phyloP scores from a whole-genome alignment of 2,797 vertebrate genomes.

The Nasua narica region DNA sequence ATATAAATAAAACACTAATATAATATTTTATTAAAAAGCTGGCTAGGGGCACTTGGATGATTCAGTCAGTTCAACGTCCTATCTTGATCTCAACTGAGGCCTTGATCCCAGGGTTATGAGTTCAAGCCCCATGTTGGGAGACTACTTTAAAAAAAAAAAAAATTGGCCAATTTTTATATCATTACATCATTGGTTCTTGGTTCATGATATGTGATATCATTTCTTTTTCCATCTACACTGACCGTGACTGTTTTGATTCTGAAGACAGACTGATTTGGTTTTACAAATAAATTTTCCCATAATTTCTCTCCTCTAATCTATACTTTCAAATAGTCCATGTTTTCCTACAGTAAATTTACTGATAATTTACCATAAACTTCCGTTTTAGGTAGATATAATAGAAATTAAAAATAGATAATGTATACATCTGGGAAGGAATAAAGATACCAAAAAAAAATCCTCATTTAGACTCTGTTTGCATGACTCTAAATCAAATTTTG shows the following conservation, averaged over 20 bases:
- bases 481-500: slow-evolving; percentile 23
- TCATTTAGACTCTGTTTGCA: not conserved
- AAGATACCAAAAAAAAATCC: not conserved
- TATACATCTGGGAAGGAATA: slow-evolving; percentile 9
- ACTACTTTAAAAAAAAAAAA: not conserved
- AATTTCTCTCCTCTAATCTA: not conserved
- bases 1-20: not conserved
- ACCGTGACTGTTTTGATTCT: not conserved
- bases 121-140: not conserved
- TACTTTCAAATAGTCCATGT: not conserved
- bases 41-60: not conserved
- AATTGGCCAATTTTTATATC: not conserved
- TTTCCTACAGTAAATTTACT: not conserved
- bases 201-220: not conserved
- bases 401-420: not conserved
- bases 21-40: not conserved
- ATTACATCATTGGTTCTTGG: not conserved
- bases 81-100: not conserved
- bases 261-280: not conserved
- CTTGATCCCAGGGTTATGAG: not conserved
- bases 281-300: not conserved
- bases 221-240: not conserved
- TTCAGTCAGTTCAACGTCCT: not conserved
- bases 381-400: not conserved
- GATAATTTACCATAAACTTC: not conserved